A percentile compares a stretch with the other conserved stretches of the same genome.
Conservation (phyloP, 2,113 vertebrate genomes). For the Calcarius ornatus region DNA sequence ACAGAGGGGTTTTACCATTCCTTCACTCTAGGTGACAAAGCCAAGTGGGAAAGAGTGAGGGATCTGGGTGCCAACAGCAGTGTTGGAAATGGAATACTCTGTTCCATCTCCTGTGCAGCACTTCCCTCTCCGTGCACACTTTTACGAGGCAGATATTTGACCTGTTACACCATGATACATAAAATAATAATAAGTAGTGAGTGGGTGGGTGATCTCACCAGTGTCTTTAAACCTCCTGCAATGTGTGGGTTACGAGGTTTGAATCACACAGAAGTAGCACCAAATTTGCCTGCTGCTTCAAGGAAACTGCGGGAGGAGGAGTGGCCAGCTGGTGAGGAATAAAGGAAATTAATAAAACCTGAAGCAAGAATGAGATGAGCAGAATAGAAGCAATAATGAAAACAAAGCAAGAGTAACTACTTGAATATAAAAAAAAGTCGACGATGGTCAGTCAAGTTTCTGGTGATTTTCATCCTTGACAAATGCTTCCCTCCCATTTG, state of each 20-base stretch:
- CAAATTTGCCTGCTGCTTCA: not conserved
- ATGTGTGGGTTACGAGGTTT: constrained; percentile 38
- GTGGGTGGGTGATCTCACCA: constrained; percentile 54
- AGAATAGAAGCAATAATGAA: not conserved
- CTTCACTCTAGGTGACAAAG: not conserved
- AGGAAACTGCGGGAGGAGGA: not conserved
- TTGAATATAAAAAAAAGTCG: not conserved
- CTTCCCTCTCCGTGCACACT: not conserved
- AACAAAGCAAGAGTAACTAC: not conserved
- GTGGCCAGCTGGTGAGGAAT: not conserved
- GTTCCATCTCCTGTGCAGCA: not conserved
- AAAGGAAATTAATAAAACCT: not conserved
- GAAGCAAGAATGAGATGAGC: not conserved
- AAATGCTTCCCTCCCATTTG: not conserved
- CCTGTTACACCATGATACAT: constrained; percentile 38
- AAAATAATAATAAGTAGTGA: constrained; percentile 38
- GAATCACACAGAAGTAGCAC: constrained; percentile 29
- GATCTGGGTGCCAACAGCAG: not conserved
- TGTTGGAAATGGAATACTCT: not conserved
- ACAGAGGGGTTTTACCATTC: not conserved
- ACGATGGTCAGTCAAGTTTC: not conserved
- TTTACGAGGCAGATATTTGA: constrained; percentile 40
- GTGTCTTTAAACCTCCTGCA: constrained; percentile 38
- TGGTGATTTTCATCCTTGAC: not conserved
- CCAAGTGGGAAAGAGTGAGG: not conserved